Evolutionary conservation across 2,113 vertebrate genomes (phyloP).

Genomic region (Scytalopus superciliaris): DNA sequence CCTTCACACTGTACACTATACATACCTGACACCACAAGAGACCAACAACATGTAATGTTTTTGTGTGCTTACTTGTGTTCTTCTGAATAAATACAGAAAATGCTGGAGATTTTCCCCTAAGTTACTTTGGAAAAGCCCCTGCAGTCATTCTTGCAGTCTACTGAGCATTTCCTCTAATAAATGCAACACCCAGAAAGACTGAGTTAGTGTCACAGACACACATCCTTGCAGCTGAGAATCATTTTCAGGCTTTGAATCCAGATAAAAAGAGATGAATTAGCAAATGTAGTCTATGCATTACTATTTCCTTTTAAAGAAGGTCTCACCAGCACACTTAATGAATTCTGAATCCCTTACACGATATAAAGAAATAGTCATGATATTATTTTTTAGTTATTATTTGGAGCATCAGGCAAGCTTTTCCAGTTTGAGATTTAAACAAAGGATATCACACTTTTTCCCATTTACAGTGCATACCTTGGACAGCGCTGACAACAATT

Average conservation of each 20-base stretch:
- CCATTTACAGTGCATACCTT: background rate
- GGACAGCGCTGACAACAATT: background rate
- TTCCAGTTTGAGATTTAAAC: background rate
- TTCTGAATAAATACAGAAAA: background rate
- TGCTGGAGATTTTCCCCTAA: background rate
- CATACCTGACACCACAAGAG: background rate
- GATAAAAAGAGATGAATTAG: background rate
- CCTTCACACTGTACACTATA: background rate
- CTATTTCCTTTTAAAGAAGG: background rate
- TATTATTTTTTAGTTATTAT: background rate
- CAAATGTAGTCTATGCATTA: background rate
- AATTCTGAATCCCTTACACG: background rate
- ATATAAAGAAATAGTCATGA: background rate
- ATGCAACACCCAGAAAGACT: background rate
- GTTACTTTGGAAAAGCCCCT: background rate
- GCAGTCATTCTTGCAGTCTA: background rate
- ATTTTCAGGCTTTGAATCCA: constrained; percentile 14
- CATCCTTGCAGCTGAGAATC: constrained; percentile 7
- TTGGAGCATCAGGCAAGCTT: background rate
- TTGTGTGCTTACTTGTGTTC: background rate
- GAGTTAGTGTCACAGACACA: background rate
- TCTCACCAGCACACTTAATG: background rate
- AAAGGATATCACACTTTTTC: background rate
- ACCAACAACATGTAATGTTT: background rate
- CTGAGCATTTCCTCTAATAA: constrained; percentile 1